A percentile compares a stretch with the other conserved stretches of the same genome.
phyloP scores from a whole-genome alignment of 2,797 vertebrate species.

The Ciconia nigra region DNA sequence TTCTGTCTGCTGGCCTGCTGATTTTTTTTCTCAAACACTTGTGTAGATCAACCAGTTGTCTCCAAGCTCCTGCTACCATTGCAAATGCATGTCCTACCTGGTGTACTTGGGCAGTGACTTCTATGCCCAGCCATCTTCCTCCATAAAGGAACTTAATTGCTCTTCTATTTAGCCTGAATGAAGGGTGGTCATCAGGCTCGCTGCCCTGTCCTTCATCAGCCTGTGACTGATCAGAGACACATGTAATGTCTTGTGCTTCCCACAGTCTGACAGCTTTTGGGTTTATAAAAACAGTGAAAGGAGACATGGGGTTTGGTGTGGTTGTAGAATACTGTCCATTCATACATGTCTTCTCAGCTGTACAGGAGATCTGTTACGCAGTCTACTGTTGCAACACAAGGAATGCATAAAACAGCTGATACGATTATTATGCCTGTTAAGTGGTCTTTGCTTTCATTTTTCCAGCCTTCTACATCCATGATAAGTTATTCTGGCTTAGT shows the following conservation, averaged over 20 bases:
- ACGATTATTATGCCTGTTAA: background rate
- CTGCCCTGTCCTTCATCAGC: background rate
- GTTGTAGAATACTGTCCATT: background rate
- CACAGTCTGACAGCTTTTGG: background rate
- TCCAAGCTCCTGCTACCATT: background rate
- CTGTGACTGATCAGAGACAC: background rate
- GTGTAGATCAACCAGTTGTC: background rate
- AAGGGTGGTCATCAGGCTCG: background rate
- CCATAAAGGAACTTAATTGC: background rate
- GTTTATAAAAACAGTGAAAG: background rate
- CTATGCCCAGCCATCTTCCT: background rate
- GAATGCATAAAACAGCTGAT: background rate
- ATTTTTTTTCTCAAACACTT: background rate
- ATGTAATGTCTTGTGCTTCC: background rate
- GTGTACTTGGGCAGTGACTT: background rate
- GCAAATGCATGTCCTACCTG: background rate
- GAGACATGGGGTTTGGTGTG: background rate
- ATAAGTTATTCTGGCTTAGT: background rate
- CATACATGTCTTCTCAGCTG: background rate
- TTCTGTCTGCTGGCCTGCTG: background rate
- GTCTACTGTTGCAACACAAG: background rate
- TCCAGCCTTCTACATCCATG: background rate
- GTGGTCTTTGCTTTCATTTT: background rate
- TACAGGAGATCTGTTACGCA: fast-evolving
- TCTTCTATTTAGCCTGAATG: background rate